phyloP scores from a whole-genome alignment of 2,797 vertebrate species.

The Pangasius macronema region DNA sequence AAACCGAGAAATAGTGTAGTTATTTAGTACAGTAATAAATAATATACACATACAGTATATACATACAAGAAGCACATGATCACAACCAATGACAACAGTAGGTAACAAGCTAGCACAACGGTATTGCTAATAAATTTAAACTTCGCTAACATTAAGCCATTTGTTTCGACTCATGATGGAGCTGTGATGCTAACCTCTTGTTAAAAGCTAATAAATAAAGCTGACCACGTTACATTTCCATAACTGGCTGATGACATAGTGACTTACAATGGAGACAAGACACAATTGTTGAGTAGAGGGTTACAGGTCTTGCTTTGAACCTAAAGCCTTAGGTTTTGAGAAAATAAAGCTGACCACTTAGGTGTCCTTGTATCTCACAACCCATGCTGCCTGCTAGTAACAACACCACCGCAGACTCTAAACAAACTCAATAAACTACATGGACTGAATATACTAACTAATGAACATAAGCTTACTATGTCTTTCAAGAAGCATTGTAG shows the following conservation, averaged over 20 bases:
- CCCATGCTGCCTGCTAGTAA: not conserved
- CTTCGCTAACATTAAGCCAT: not conserved
- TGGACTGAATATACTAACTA: not conserved
- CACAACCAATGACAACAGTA: not conserved
- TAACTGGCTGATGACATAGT: not conserved
- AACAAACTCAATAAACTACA: not conserved
- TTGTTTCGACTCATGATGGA: not conserved
- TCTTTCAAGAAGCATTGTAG: not conserved
- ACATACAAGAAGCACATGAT: not conserved
- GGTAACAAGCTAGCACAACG: not conserved
- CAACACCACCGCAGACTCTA: not conserved
- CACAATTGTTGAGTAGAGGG: not conserved
- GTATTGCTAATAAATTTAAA: not conserved
- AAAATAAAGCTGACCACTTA: not conserved
- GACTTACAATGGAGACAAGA: not conserved
- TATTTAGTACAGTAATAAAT: not conserved
- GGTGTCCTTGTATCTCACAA: not conserved
- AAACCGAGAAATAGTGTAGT: not conserved
- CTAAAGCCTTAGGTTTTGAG: not conserved
- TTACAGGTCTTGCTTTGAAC: not conserved
- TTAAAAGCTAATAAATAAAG: slow-evolving; percentile 4
- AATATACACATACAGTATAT: not conserved
- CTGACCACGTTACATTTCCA: not conserved
- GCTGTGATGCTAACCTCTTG: not conserved
- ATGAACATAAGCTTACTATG: not conserved